Conservation (phyloP, 2,113 vertebrate genomes). For the Gymnocephalus cernua region DNA sequence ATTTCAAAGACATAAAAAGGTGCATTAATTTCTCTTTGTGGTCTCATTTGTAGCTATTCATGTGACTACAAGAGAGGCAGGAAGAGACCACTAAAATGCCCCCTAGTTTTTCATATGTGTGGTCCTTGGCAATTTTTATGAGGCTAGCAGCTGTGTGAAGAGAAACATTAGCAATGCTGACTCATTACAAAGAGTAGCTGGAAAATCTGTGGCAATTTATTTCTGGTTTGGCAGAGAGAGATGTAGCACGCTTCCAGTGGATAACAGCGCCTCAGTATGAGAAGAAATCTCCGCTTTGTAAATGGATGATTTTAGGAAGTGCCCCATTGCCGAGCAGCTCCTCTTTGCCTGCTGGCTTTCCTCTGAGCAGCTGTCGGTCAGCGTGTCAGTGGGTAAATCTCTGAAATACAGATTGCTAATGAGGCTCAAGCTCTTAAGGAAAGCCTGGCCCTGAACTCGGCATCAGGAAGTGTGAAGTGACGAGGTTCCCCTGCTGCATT, state of each 20-base stretch:
- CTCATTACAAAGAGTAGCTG: slow-evolving; percentile 68
- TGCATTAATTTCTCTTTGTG: slow-evolving; percentile 51
- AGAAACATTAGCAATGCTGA: slow-evolving; percentile 69
- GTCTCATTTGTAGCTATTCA: slow-evolving; percentile 62
- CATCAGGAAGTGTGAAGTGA: slow-evolving; percentile 52
- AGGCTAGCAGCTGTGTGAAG: slow-evolving; percentile 64
- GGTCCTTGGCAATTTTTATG: slow-evolving; percentile 63
- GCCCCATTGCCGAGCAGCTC: slow-evolving; percentile 39
- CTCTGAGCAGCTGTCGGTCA: slow-evolving; percentile 78
- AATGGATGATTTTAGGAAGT: slow-evolving; percentile 63
- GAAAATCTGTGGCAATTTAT: slow-evolving; percentile 54
- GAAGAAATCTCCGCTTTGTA: slow-evolving; percentile 55
- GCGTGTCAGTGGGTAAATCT: slow-evolving; percentile 69
- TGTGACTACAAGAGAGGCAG: slow-evolving; percentile 53
- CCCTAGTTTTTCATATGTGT: slow-evolving; percentile 62
- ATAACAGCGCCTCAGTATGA: slow-evolving; percentile 32
- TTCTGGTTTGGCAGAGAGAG: slow-evolving; percentile 59
- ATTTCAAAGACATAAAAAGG: slow-evolving; percentile 53
- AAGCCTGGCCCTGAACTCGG: slow-evolving; percentile 60
- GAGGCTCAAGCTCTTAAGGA: slow-evolving; percentile 65
- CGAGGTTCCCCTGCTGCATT: slow-evolving; percentile 62
- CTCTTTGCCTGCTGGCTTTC: slow-evolving; percentile 64
- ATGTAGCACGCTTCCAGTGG: slow-evolving; percentile 34
- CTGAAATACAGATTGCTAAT: slow-evolving; percentile 68
- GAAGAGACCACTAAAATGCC: slow-evolving; percentile 60